phyloP scores from a whole-genome alignment of 2,797 vertebrate species.

The Pteropus rufus region DNA sequence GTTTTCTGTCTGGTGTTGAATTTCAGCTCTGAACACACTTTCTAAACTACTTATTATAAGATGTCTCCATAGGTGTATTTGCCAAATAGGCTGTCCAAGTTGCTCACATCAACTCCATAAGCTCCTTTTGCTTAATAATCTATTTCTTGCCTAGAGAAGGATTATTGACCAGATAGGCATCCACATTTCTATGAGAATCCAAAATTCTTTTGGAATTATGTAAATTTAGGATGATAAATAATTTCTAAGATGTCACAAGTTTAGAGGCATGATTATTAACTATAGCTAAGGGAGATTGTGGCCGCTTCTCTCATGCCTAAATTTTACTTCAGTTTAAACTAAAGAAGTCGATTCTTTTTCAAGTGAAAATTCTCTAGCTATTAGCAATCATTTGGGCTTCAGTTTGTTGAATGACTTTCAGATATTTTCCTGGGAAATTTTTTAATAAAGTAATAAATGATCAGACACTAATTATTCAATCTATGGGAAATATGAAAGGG shows the following conservation, averaged over 20 bases:
- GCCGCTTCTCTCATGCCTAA: background rate
- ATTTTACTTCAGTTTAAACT: background rate
- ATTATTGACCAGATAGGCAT: background rate
- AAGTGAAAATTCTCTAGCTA: background rate
- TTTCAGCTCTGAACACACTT: background rate
- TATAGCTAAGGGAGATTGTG: background rate
- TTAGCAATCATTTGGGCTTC: background rate
- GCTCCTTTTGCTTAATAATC: background rate
- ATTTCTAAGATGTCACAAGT: background rate
- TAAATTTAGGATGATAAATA: background rate
- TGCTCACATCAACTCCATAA: background rate
- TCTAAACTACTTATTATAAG: background rate
- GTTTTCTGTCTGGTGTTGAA: background rate
- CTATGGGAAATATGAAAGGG: background rate
- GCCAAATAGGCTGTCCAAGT: background rate
- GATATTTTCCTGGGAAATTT: background rate
- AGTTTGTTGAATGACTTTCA: background rate
- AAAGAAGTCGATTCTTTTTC: background rate
- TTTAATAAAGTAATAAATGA: constrained; percentile 23
- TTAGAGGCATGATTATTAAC: background rate
- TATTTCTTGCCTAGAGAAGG: background rate
- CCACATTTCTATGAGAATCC: background rate
- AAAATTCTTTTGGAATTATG: background rate
- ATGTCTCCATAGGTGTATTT: background rate
- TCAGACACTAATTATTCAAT: background rate